Conservation (phyloP, 2,113 vertebrate species). For the Sinosuthora webbiana region DNA sequence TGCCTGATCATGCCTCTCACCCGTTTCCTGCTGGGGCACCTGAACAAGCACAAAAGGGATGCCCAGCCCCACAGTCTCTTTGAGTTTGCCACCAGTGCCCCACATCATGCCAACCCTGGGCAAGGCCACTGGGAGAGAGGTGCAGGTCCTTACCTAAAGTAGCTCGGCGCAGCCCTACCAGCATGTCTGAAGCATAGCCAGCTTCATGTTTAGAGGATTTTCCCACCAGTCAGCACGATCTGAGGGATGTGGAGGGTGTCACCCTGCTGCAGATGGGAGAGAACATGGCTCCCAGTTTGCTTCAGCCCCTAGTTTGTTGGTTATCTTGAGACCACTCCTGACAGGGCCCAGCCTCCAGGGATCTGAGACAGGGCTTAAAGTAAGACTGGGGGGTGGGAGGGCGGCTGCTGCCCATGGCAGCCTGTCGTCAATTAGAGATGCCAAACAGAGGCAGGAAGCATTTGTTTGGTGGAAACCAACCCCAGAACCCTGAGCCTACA, state of each 20-base stretch:
- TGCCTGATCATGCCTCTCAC: background rate
- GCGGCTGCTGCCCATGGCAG: background rate
- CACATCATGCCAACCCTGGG: fast-evolving
- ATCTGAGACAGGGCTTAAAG: fast-evolving
- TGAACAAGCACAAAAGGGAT: background rate
- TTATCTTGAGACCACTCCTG: background rate
- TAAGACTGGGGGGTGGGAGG: fast-evolving
- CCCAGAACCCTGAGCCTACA: background rate
- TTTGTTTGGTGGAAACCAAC: background rate
- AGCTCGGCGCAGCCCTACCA: fast-evolving
- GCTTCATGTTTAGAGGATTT: background rate
- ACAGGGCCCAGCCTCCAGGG: background rate
- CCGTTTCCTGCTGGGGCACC: background rate
- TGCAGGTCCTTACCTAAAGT: background rate
- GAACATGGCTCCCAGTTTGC: background rate
- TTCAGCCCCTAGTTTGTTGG: background rate
- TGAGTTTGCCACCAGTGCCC: background rate
- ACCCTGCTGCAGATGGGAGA: background rate
- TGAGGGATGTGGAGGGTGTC: background rate
- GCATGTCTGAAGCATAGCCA: background rate
- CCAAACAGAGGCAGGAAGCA: background rate
- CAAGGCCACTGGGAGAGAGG: background rate
- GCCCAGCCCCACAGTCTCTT: background rate
- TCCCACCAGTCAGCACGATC: fast-evolving
- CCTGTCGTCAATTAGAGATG: background rate